Base-by-base conservation (phyloP, 1,140 invertebrate genomes). In the Drosophila pallidifrons region DNA sequence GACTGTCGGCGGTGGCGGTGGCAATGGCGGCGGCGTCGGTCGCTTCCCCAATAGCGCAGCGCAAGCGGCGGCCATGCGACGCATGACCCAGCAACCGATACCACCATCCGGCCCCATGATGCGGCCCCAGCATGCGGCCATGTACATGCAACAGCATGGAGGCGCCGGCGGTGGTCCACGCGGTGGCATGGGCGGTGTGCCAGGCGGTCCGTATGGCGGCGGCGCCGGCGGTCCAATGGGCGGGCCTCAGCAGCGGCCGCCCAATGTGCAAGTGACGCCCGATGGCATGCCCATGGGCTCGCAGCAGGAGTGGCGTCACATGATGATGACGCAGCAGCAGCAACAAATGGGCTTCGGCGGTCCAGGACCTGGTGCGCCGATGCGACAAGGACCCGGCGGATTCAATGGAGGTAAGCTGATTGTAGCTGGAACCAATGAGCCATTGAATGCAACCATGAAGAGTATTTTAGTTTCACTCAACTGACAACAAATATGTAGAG, bases 51-150 rank as follows among this genome's bases (percentile, higher is more conserved):
- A 92, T 60, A 92, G 81, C 74, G 92, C 92, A 8, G 92, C 91
- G 28, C 93, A 94, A n/a, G 94, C 94, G 35, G 90, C 94, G 2
- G 94, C 93, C 58, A 95, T 95, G 92, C 92, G 95, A 11, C 93
- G 95, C 78, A 94, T 95, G 83, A 93, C 94, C 2, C 95, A 95
- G 75, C 95, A 96, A 74, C 94, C 95, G 1, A 95, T 95, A 92
- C 95, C 95, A 35, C 95, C 95, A 32, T 95, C 95, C 16, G 95
- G 95, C 77, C 95, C 95, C 7, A 96, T 95, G 95, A 95, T 95
- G 94, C 93, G 95, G 61, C 94, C 95, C 2, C 94, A 95, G 91
- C 94, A 94, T 76, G 93, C 93, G 73, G 78, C 81, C 52, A 93
- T 94, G 92, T 93, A 93, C 43, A 93, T 93, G 85, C 93, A 93